Conservation (phyloP, 2,888 invertebrate genomes). For the Eurois occulta region DNA sequence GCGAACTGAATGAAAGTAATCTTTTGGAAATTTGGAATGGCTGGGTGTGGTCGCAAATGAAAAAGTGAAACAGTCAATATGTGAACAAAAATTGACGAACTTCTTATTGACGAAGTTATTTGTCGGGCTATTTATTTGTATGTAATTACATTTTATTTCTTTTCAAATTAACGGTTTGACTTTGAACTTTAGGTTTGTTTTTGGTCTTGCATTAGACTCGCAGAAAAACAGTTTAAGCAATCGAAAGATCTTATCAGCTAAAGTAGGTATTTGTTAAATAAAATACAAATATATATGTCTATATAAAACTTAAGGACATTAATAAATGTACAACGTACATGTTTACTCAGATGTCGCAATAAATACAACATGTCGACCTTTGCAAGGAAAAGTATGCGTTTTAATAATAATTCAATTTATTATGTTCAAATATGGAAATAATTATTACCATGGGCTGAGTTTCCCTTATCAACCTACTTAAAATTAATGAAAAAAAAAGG, state of each 20-base stretch:
- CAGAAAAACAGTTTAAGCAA: background rate
- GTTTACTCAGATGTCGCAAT: conserved; percentile 48
- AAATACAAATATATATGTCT: background rate
- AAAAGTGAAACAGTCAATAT: background rate
- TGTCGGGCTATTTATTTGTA: background rate
- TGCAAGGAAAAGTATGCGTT: conserved; percentile 28
- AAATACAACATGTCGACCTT: conserved; percentile 38
- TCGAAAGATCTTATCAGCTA: background rate
- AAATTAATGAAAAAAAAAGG: background rate
- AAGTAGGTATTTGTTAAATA: background rate
- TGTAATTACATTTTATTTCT: background rate
- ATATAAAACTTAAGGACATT: conserved; percentile 13
- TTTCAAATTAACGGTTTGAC: background rate
- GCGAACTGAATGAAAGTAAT: background rate
- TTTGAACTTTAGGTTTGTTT: background rate
- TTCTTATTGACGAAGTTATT: background rate
- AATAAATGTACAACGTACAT: conserved; percentile 11
- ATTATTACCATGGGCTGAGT: conserved; percentile 1
- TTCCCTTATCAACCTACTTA: background rate
- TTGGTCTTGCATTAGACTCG: background rate
- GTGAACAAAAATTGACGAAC: background rate
- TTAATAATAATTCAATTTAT: conserved; percentile 20
- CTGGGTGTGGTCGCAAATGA: background rate
- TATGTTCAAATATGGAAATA: conserved; percentile 2
- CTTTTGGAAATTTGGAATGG: too few species aligned